These are phyloP conservation scores for Gorilla gorilla DNA, from an alignment of 2,113 vertebrate species.

Conservation along the genomic window DNA sequence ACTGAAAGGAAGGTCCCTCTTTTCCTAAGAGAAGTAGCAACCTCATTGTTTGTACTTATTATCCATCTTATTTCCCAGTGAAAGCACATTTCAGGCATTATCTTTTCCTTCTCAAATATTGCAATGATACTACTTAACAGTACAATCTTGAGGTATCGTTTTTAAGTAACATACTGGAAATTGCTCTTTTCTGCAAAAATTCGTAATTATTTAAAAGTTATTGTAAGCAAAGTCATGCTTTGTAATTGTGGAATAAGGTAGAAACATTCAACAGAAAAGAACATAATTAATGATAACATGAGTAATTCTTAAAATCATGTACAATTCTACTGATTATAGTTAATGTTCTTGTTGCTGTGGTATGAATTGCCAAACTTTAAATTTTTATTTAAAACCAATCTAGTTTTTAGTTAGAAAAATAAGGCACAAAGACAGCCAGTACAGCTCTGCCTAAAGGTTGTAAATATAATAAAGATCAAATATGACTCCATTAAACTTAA, in stretches of 20 bases:
- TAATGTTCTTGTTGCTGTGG: neutral
- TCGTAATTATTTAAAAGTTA: neutral
- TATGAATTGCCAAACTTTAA: neutral
- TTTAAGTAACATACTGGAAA: neutral
- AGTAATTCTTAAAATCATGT: neutral
- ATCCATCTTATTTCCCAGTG: constrained; percentile 12
- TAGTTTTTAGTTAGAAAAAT: neutral
- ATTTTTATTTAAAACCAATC: neutral
- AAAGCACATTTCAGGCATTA: neutral
- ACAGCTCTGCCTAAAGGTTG: neutral
- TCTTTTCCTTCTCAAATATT: neutral
- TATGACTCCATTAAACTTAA: neutral
- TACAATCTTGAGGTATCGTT: neutral
- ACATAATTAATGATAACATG: neutral
- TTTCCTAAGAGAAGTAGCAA: neutral
- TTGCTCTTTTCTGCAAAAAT: neutral
- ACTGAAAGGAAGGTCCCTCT: neutral
- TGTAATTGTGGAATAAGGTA: neutral
- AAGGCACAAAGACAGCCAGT: neutral
- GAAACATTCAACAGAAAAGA: neutral
- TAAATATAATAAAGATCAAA: neutral
- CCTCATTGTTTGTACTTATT: constrained; percentile 35
- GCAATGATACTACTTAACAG: neutral
- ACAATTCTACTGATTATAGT: too few species aligned
- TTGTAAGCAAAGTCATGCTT: neutral